These are phyloP conservation scores for Pelmatolapia mariae DNA, from an alignment of 2,113 vertebrate genomes.

Conservation along the genomic window DNA sequence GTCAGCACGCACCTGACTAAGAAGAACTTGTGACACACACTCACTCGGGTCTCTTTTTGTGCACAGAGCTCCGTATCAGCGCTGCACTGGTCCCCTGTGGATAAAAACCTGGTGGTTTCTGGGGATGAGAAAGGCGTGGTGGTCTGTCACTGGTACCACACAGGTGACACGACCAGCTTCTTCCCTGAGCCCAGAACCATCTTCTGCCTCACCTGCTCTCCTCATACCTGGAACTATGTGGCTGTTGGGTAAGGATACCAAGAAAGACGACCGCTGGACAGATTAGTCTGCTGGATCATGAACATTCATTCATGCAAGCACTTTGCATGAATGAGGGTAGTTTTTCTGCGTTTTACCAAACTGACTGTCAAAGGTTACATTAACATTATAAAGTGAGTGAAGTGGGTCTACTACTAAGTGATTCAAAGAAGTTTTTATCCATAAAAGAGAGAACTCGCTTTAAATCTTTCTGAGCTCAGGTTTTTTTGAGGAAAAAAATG, in stretches of 20 bases:
- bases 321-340: fast-evolving
- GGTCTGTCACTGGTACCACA: slow-evolving; percentile 86
- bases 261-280: not conserved
- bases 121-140: slow-evolving; percentile 92
- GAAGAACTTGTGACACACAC: fast-evolving
- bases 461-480: not conserved
- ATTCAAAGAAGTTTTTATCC: not conserved
- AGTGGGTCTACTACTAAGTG: not conserved
- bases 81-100: slow-evolving; percentile 88
- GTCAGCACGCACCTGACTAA: fast-evolving
- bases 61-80: slow-evolving; percentile 78
- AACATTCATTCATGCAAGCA: not conserved
- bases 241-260: slow-evolving; percentile 81
- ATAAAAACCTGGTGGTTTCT: slow-evolving; percentile 86
- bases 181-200: slow-evolving; percentile 88
- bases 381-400: not conserved
- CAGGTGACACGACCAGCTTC: slow-evolving; percentile 82
- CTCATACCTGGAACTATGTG: slow-evolving; percentile 83
- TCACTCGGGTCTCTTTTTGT: not conserved
- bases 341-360: not conserved
- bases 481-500: not conserved
- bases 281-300: not conserved
- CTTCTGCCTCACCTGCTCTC: slow-evolving; percentile 90
- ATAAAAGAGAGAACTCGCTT: not conserved
- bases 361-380: not conserved